These are phyloP conservation scores for Lithophane semibrunnea DNA, from an alignment of 2,888 invertebrate species.

Conservation along the genomic window DNA sequence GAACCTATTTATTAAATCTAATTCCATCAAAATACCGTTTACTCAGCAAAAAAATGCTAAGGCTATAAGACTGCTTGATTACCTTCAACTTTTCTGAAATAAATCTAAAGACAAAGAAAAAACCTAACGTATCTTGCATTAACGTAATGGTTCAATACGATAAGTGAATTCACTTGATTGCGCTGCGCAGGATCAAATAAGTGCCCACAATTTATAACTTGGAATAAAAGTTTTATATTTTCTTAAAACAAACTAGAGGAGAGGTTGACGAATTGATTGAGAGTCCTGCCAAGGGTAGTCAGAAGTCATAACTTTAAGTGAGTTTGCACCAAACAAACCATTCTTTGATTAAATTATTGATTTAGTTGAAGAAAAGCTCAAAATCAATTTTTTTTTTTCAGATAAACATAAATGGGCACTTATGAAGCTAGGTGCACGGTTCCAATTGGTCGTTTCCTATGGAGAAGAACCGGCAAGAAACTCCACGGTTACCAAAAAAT, in stretches of 20 bases:
- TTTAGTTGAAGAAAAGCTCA: background rate
- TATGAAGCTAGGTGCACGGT: too few species aligned
- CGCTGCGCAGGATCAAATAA: constrained; percentile 47
- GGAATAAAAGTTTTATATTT: constrained; percentile 40
- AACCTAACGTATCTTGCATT: constrained; percentile 39
- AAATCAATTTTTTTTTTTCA: too few species aligned
- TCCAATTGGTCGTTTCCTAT: too few species aligned
- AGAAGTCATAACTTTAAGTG: background rate
- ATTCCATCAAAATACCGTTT: background rate
- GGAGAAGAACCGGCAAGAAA: too few species aligned
- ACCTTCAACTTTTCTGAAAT: constrained; percentile 37
- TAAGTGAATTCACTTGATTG: constrained; percentile 63
- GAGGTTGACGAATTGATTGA: constrained; percentile 17
- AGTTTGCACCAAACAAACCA: background rate
- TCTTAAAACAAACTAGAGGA: constrained; percentile 26
- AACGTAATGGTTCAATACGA: constrained; percentile 55
- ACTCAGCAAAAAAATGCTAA: constrained; percentile 14
- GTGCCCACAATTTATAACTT: constrained; percentile 48
- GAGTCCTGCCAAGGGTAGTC: constrained; percentile 1
- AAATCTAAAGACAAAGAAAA: constrained; percentile 58
- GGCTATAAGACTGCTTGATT: constrained; percentile 34
- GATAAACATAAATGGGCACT: too few species aligned
- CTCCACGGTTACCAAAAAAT: too few species aligned
- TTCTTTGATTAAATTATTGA: background rate
- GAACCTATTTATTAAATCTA: background rate